Evolutionary conservation across 2,113 vertebrate genomes (phyloP).

Genomic region (Mus pahari): DNA sequence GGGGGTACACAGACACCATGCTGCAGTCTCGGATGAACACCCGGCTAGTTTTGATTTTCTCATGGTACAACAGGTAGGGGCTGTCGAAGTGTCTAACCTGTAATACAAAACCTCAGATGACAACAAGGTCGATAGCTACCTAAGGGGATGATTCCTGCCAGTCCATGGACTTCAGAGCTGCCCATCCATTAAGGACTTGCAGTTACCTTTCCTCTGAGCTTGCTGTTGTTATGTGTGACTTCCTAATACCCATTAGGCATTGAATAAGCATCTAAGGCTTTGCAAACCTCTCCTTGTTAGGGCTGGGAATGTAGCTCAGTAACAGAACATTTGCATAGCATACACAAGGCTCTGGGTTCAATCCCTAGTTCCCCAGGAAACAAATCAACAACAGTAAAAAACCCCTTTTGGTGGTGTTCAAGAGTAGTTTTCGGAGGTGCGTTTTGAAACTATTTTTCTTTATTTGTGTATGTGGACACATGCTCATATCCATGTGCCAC

Average conservation of each 20-base stretch:
- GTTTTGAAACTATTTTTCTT: not conserved
- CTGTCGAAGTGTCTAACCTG: conserved; percentile 94
- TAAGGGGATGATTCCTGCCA: not conserved
- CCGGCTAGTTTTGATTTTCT: conserved; percentile 97
- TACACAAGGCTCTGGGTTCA: not conserved
- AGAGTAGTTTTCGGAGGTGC: not conserved
- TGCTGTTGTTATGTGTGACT: not conserved
- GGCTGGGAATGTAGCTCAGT: not conserved
- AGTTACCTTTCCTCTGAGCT: not conserved
- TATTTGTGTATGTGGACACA: not conserved
- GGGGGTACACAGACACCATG: conserved; percentile 96
- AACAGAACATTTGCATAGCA: not conserved
- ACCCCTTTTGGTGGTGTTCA: not conserved
- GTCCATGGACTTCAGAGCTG: not conserved
- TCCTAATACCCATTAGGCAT: not conserved
- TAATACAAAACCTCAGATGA: conserved; percentile 57
- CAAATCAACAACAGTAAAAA: not conserved
- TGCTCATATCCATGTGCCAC: not conserved
- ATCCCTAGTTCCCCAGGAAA: not conserved
- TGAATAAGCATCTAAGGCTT: not conserved
- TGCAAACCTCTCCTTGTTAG: not conserved
- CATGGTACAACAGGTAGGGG: conserved; percentile 97
- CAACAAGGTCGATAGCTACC: not conserved
- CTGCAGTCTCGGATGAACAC: conserved; percentile 98
- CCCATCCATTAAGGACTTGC: not conserved